A percentile compares a stretch with the other conserved stretches of the same genome.
Conservation (phyloP, 1,140 invertebrate genomes). For the Nasonia longicornis region DNA sequence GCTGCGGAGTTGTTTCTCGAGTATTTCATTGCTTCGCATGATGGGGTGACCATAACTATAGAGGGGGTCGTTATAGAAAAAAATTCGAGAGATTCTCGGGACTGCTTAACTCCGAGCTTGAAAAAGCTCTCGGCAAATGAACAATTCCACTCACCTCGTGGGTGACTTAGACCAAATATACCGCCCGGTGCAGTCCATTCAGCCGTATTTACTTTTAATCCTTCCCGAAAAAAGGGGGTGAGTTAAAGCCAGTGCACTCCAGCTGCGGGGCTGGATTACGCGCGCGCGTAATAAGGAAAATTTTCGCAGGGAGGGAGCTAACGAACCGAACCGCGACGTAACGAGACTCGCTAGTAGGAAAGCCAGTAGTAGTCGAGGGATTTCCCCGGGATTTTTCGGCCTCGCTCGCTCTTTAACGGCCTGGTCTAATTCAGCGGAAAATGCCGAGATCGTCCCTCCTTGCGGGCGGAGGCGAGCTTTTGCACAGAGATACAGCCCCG, state of each 20-base stretch:
- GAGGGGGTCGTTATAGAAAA: too few relatives aligned
- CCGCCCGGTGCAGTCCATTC: neutral
- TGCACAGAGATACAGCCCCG: neutral
- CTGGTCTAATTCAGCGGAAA: constrained; percentile 17
- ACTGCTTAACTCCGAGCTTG: too few relatives aligned
- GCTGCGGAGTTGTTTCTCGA: neutral
- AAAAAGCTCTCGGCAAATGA: neutral
- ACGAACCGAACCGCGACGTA: constrained; percentile 18
- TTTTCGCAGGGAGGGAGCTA: constrained; percentile 5
- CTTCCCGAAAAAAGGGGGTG: neutral
- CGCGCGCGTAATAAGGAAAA: constrained; percentile 22
- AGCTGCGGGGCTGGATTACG: neutral
- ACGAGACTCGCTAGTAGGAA: neutral
- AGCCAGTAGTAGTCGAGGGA: neutral
- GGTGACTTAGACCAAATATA: neutral
- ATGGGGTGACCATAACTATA: too few relatives aligned
- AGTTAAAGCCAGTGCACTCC: neutral
- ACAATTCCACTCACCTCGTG: too few relatives aligned
- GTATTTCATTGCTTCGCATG: too few relatives aligned
- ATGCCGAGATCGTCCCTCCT: constrained; percentile 9
- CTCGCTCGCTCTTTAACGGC: constrained; percentile 13
- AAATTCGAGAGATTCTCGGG: too few relatives aligned
- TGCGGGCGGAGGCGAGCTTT: neutral
- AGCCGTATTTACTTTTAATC: constrained; percentile 22
- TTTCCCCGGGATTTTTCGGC: constrained; percentile 18